Base-by-base conservation (phyloP, 2,797 vertebrate genomes). In the Synanceia verrucosa region DNA sequence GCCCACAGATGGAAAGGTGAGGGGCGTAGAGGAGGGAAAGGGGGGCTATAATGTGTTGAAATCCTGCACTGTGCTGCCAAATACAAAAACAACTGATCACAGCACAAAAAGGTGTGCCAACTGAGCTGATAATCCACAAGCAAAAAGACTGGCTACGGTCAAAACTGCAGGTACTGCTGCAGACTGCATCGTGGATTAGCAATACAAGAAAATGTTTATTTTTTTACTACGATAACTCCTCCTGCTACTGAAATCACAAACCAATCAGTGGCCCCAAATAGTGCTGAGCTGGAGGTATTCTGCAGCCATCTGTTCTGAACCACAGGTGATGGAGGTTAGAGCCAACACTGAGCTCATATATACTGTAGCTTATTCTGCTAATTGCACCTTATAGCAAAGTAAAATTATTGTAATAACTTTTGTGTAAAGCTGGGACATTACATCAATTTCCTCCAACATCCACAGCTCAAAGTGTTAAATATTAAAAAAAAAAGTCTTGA, bases 51-150 rank as follows among this genome's bases (percentile, higher is more conserved):
- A 74, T 66, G 78, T 80, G 65, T 79, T 56, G 57, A 80, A 78
- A 84, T 79, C 89, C 90, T 92, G 91, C 89, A 92, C 91, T 90
- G 88, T 89, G 77, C 83, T 92, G 91, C 90, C 81, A 91, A 92
- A 91, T 89, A 76, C 68, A 69, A 78, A 56, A 84, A 84, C 61
- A 81, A 82, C 73, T 72, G 63, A 83, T 55, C 43, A 44, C 29
- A 50, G 72, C 51, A 66, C 33, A 24, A 52, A 76, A 66, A 44
- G 31, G 37, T 23, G 55, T 65, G 60, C 50, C 39, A 41, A 73
- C 34, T 65, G 70, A 70, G 60, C 65, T 37, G 52, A 85, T 3
- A 23, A 23, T 62, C 13, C 23, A 59, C 64, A 74, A 33, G 24
- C 28, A 69, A 70, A 78, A 80, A 66, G 39, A 73, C 51, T 5